Evolutionary conservation across 64 coral and sea anemone species (phyloP), one percentile per base, ranked within the genome.

Genomic region (Montipora foliosa): DNA sequence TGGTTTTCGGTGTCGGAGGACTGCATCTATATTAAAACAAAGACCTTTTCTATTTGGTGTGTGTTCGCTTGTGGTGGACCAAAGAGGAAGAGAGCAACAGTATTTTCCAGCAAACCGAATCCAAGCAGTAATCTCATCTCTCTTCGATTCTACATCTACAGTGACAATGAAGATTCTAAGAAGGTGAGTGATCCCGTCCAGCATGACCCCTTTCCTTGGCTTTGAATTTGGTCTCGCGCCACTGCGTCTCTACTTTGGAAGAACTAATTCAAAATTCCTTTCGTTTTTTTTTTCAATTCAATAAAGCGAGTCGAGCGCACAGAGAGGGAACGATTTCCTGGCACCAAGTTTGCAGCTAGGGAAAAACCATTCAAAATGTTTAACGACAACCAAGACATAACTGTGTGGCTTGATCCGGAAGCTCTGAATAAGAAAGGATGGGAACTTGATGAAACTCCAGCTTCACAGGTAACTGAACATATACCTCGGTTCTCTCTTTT

Each of bases 91-190:
- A 71, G 82, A 24, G 82, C 66, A 13, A 86, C 82, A 0, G 82
- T 71, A 20, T 86, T 86, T 71, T 15, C 17, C 0, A 86, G 47
- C 62, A 49, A 49, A 71, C 82, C 82, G 8, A 71, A 51, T 71
- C 44, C 44, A 51, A 0, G 4, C 0, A 10, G 29, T 1, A 46
- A 86, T 67, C 14, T 67, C 2, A 20, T 86, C 3, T 71, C 14
- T 44, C 37, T 72, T 10, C 45, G 82, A 5, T 86, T 69, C 14
- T 86, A 86, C 66, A 86, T 86, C 82, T 86, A 86, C 82, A 51
- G 66, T 10, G 82, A 86, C 66, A 86, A 70, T 46, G 82, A 86
- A 15, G 82, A 86, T 71, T 86, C 82, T 5, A 86, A 50, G 45
- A 86, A 14, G 62, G 82, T 86, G 66, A 4, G 76, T 20, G 0